Conservation (phyloP, 2,888 invertebrate species). For the Temnothorax unifasciatus region DNA sequence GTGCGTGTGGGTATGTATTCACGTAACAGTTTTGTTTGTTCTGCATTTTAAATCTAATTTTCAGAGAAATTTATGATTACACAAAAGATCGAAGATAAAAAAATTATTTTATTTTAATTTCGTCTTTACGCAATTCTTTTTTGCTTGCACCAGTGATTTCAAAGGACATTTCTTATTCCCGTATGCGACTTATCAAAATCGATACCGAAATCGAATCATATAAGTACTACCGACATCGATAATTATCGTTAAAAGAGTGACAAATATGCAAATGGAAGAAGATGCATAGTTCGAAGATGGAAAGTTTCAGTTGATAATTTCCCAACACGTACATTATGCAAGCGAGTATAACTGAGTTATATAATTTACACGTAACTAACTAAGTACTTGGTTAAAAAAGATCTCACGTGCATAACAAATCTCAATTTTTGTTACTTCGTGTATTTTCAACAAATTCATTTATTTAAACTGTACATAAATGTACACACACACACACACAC, state of each 20-base stretch:
- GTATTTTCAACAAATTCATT: not conserved
- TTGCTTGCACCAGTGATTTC: not conserved
- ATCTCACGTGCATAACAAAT: not conserved
- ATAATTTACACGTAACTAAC: conserved; percentile 59
- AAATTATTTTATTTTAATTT: not conserved
- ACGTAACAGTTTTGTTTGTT: not conserved
- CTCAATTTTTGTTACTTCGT: not conserved
- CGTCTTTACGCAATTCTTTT: not conserved
- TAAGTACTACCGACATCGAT: not conserved
- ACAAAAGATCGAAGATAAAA: not conserved
- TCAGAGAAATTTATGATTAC: conserved; percentile 3
- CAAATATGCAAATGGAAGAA: conserved; percentile 12
- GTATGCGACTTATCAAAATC: not conserved
- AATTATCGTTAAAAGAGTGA: not conserved
- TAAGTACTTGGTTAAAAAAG: conserved; percentile 27
- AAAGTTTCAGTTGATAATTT: conserved; percentile 41
- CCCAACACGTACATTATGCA: conserved; percentile 46
- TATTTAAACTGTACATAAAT: not conserved
- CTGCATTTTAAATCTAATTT: not conserved
- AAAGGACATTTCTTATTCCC: not conserved
- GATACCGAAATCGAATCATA: not conserved
- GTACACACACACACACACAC: too few species aligned
- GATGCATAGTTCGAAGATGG: not conserved
- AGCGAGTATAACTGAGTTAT: conserved; percentile 52
- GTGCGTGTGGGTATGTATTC: not conserved